Base-by-base conservation (phyloP, 2,113 vertebrate genomes). In the Phalacrocorax aristotelis region DNA sequence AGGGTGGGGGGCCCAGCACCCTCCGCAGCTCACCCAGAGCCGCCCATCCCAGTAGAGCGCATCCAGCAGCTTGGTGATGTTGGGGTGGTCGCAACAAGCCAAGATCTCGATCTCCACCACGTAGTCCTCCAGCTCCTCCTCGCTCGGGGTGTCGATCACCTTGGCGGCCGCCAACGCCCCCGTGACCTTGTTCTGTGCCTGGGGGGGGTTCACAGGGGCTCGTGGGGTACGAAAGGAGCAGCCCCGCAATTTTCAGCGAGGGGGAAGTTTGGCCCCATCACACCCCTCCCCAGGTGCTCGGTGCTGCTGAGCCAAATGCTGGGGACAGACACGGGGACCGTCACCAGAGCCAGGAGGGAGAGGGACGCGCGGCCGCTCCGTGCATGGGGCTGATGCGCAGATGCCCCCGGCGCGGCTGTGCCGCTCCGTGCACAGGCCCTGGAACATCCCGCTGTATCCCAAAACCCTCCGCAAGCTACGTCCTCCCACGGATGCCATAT, bases 81-180 rank as follows among this genome's bases (percentile, higher is more conserved):
- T 97, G 82, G 95, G 93, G 68, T 98, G 98, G 57, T 96, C 84
- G 15, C 98, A 98, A 44, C 79, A 52, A 17, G 97, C 98, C 94
- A 98, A 60, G 74, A 98, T 97, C 79, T 98, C 97, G 8, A 98
- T 98, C 89, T 98, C 98, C 64, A 83, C 94, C 49, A 95, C 65
- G 30, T 98, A 93, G 40, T 98, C 98, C 62, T 98, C 97, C 87
- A 98, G 94, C 87, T 98, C 97, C 46, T 98, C 98, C 89, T 98
- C 98, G 9, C 83, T 93, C 8, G 62, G 90, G 7, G 94, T 92
- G 11, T 94, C 71, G 30, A 98, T 97, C 44, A 98, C 96, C 78
- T 98, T 98, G 29, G 97, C 97, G 3, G 98, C 98, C 5, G 95
- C 98, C 42, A 96, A 17, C 1, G 34, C 54, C 32, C 93, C 96